Conservation (phyloP, 2,888 invertebrate genomes). For the Aphodius granarius region DNA sequence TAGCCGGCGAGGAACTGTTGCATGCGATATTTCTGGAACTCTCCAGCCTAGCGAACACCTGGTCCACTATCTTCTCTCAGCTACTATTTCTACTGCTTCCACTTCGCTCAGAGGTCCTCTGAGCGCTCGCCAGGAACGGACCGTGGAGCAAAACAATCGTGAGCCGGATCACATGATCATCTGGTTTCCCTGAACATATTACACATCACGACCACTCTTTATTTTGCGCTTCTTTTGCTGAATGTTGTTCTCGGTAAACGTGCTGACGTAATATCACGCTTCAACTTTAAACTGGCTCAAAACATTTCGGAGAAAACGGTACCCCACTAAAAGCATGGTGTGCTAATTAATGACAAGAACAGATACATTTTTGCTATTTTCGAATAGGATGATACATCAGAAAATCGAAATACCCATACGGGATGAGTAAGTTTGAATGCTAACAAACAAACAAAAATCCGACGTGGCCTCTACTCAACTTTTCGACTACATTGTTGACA, state of each 20-base stretch:
- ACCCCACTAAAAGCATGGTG: not conserved
- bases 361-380: not conserved
- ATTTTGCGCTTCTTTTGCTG: not conserved
- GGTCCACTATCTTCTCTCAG: slow-evolving; percentile 8
- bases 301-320: not conserved
- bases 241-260: not conserved
- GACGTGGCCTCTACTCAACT: too few relatives aligned
- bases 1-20: slow-evolving; percentile 24
- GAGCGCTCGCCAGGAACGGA: not conserved
- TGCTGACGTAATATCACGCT: not conserved
- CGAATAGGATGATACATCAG: too few relatives aligned
- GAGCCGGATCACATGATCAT: not conserved
- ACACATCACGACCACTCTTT: not conserved
- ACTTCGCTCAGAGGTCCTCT: not conserved
- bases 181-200: not conserved
- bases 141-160: not conserved
- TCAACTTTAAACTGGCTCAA: not conserved
- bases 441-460: too few relatives aligned
- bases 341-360: not conserved
- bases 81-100: not conserved
- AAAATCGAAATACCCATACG: not conserved
- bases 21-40: slow-evolving; percentile 35
- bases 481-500: too few relatives aligned
- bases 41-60: slow-evolving; percentile 22
- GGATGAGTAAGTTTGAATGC: too few relatives aligned